These are phyloP conservation scores for Vulpes ferrilata DNA, from an alignment of 2,113 vertebrate genomes.

Conservation along the genomic window DNA sequence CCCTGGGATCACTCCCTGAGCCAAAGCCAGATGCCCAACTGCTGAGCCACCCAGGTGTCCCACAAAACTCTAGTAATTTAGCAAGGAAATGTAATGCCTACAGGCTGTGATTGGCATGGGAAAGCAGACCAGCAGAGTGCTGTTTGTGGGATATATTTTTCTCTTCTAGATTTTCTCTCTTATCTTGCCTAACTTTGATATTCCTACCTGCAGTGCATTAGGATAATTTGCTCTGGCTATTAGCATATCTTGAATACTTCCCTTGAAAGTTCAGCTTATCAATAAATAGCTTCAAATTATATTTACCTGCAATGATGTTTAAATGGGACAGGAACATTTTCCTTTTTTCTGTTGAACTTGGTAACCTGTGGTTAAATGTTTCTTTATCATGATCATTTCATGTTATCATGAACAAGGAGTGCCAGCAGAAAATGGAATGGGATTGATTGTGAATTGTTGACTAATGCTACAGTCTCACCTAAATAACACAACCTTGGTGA, in stretches of 20 bases:
- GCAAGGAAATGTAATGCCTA: constrained; percentile 6
- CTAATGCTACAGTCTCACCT: not conserved
- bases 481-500: constrained; percentile 45
- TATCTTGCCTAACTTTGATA: constrained; percentile 70
- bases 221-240: constrained; percentile 63
- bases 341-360: not conserved
- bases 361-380: constrained; percentile 40
- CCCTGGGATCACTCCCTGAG: too few species aligned
- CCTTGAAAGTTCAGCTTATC: constrained; percentile 39
- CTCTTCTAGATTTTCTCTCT: constrained; percentile 67
- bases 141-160: constrained; percentile 66
- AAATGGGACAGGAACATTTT: constrained; percentile 49
- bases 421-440: constrained; percentile 41
- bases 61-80: constrained; percentile 25
- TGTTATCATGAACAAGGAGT: constrained; percentile 15
- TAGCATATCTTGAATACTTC: constrained; percentile 70
- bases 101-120: constrained; percentile 19
- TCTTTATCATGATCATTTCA: constrained; percentile 41
- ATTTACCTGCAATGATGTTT: constrained; percentile 47
- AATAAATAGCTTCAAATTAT: constrained; percentile 64
- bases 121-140: not conserved
- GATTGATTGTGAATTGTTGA: constrained; percentile 55
- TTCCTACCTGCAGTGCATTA: constrained; percentile 40
- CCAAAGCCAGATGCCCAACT: too few species aligned
- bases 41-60: too few species aligned